Evolutionary conservation across 2,113 vertebrate species (phyloP).

Genomic region (Solenodon paradoxus): DNA sequence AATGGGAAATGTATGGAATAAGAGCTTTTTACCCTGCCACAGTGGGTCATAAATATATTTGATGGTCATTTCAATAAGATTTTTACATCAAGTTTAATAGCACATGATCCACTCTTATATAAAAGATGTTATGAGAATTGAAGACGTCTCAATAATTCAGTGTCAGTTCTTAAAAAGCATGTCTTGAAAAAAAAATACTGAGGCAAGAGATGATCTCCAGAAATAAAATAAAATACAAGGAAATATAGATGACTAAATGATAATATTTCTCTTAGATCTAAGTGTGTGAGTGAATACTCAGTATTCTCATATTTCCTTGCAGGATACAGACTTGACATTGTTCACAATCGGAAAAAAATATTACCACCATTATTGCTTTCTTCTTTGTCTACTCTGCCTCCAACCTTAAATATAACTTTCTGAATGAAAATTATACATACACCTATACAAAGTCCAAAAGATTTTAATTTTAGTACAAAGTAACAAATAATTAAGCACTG

Average conservation of each 20-base stretch:
- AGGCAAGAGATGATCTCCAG: neutral
- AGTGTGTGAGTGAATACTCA: neutral
- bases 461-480: neutral
- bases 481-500: neutral
- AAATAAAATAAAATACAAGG: neutral
- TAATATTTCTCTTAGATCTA: neutral
- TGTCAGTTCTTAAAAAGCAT: neutral
- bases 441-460: neutral
- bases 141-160: neutral
- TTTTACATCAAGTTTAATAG: neutral
- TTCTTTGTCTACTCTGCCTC: neutral
- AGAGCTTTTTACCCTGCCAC: neutral
- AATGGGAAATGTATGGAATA: neutral
- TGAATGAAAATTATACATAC: neutral
- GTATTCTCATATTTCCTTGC: neutral
- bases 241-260: neutral
- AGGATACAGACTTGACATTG: neutral
- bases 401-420: neutral
- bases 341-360: neutral
- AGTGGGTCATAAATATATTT: neutral
- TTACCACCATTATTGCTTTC: neutral
- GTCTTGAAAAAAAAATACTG: neutral
- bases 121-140: neutral
- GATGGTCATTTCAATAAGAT: neutral
- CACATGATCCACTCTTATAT: neutral